Base-by-base conservation (phyloP, 2,888 invertebrate genomes). In the Synanthedon andrenaeformis region DNA sequence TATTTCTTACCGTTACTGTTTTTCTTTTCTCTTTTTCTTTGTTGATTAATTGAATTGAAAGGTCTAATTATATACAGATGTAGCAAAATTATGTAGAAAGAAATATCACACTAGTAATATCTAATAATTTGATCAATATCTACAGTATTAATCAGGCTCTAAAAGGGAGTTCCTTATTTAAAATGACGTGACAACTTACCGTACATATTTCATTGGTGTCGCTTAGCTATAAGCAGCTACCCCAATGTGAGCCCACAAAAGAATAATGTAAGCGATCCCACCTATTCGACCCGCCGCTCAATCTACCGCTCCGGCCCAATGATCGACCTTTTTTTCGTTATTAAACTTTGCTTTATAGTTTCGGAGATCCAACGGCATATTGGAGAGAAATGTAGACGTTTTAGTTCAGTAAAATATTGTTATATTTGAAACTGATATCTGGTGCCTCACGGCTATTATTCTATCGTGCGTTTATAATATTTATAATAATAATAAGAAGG, bases 211-310 rank as follows among this genome's bases (percentile, higher is more conserved):
- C 54, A 52, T 42, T 45, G 45, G 45, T 14, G 45, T n/a, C 45
- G 45, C 45, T 14, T 14, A 45, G 14, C 45, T 45, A 14, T 5
- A 45, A 45, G 13, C 45, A 45, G 45, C 45, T n/a, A 45, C 45
- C 17, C 12, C 49, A 12, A 14, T 17, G 19, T 49, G 6, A 17
- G 23, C 49, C 49, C 49, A 23, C 49, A 49, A 42, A 57, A 57
- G 57, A 57, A 55, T 57, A 57, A 57, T 57, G 57, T 53, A 55
- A 53, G 57, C 53, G 52, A 55, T 57, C 52, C 57, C 41, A 52
- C 54, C 48, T 51, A 48, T 52, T 54, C 54, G 54, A 55, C 57
- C 57, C 55, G 28, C 2, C 54, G 54, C 53, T 55, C 55, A 54
- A 54, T 55, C 53, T 53, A 52, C 52, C 41, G 55, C 35, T 23